Conservation (phyloP, 2,797 vertebrate species). For the Acanthurus leucopareius region DNA sequence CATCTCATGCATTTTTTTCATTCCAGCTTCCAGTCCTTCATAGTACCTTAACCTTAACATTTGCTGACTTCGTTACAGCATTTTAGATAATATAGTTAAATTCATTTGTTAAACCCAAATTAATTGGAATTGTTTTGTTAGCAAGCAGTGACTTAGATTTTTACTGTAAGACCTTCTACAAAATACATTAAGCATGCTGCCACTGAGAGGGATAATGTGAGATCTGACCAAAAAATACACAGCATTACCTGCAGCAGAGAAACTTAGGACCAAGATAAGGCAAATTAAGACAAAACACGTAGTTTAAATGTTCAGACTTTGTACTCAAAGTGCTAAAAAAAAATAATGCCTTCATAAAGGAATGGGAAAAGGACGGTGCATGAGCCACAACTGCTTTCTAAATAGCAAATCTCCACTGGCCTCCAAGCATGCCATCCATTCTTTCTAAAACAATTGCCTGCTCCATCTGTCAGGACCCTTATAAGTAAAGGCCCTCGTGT, state of each 20-base stretch:
- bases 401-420: neutral
- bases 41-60: conserved; percentile 1
- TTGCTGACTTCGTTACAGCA: neutral
- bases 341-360: neutral
- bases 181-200: too few species aligned
- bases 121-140: too few species aligned
- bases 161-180: too few species aligned
- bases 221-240: neutral
- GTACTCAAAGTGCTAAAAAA: neutral
- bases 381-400: neutral
- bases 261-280: neutral
- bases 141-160: too few species aligned
- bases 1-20: conserved; percentile 10
- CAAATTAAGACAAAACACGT: neutral
- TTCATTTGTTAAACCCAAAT: too few species aligned
- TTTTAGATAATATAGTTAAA: neutral
- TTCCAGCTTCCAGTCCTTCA: neutral
- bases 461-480: conserved; percentile 1
- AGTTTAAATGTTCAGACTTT: neutral
- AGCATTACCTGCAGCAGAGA: neutral
- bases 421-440: neutral
- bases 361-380: neutral
- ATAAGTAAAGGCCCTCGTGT: conserved; percentile 11
- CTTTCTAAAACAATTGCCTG: neutral
- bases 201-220: neutral